Evolutionary conservation across 2,888 invertebrate genomes (phyloP), one percentile per base, ranked within the genome.

Genomic region (Cordilura impudica): DNA sequence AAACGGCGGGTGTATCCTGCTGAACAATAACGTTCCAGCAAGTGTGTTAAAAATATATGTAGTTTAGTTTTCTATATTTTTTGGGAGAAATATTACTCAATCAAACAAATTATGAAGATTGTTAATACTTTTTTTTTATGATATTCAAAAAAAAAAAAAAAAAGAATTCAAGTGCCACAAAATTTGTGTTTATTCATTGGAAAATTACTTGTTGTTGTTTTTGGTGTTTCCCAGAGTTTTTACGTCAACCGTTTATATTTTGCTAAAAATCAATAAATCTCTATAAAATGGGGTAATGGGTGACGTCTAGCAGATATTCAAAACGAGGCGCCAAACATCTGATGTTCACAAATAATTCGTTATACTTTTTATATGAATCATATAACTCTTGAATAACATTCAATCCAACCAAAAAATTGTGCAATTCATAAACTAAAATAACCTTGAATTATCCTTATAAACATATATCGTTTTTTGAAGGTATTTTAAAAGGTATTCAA

Each of bases 241-340:
- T 31, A 56, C 72, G 18, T 56, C 26, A 43, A 7, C 4, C 29
- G 4, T 51, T 51, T 21, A 51, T 18, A 19, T 61, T 63, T 73
- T 69, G 78, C 73, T 73, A 78, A 78, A 78, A 78, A 78, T 78
- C 78, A 78, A 78, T 78, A 78, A 67, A 70, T 73, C 65, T 78
- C 51, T 73, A 56, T 39, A 69, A 74, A 51, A 60, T 47, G 47
- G 14, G 19, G 49, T 35, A 35, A 39, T 21, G 12, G 12, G 54
- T 56, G 26, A 29, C 43, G 61, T 61, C 39, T 60, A 29, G 14
- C 23, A 4, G n/a, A n/a, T 21, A 19, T 7, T 23, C 14, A 43
- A 54, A 39, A 58, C 31, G 1, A 71, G 78, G 78, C 78, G 78
- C 75, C 78, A 79, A 78, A 79, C 66, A 79, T 71, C 53, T 70